Evolutionary conservation across 2,113 vertebrate species (phyloP).

Genomic region (Chelonoidis abingdonii): DNA sequence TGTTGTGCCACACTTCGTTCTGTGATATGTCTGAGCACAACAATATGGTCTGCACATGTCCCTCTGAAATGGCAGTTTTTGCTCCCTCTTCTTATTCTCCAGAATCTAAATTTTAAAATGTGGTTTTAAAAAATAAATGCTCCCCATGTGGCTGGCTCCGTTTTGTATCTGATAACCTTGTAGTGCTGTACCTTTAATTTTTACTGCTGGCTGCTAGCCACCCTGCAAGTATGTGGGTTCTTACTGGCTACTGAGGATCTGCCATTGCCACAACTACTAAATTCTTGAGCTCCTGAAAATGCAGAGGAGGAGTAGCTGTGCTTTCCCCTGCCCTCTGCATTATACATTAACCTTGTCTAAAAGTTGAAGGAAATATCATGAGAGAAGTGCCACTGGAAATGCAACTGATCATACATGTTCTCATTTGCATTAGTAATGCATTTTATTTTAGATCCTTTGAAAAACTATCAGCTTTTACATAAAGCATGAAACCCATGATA

Average conservation of each 20-base stretch:
- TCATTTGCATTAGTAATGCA: neutral
- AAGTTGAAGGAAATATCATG: neutral
- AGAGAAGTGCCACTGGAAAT: neutral
- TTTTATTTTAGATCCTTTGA: neutral
- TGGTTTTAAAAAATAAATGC: accelerated
- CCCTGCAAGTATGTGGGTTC: neutral
- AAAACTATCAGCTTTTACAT: neutral
- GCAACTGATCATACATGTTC: neutral
- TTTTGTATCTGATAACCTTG: neutral
- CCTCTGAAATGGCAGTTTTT: neutral
- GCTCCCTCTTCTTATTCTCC: accelerated
- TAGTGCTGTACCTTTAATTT: neutral
- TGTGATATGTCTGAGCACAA: too few species aligned
- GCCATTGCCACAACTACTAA: accelerated
- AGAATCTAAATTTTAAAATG: neutral
- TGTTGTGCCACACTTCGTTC: too few species aligned
- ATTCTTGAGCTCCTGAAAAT: accelerated
- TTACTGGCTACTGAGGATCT: neutral
- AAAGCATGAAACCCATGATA: neutral
- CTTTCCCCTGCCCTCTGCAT: neutral
- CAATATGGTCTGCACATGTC: too few species aligned
- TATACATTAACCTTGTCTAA: neutral
- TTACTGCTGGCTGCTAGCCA: accelerated
- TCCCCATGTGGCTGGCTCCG: neutral
- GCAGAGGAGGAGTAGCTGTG: accelerated